Evolutionary conservation across 2,797 vertebrate species (phyloP).

Genomic region (Enteromius argenteus): DNA sequence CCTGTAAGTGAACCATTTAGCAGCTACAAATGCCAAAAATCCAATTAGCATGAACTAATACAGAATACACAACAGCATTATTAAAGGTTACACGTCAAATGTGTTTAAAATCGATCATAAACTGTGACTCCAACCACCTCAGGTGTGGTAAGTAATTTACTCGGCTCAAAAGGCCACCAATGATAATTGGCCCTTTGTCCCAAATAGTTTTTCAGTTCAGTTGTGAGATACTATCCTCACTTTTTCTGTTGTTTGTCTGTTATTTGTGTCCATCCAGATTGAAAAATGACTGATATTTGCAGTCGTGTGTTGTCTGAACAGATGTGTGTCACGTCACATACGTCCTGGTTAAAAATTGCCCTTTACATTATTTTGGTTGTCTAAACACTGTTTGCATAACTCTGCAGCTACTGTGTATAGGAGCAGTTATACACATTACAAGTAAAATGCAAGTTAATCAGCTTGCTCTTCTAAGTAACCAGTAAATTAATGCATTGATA

Average conservation of each 20-base stretch:
- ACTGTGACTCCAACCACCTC: conserved; percentile 31
- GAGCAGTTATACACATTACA: too few species aligned
- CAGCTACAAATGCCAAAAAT: conserved; percentile 55
- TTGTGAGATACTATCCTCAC: conserved; percentile 40
- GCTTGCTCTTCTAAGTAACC: too few species aligned
- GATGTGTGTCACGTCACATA: not conserved
- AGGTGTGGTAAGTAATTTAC: conserved; percentile 53
- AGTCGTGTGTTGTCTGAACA: conserved; percentile 46
- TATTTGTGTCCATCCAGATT: conserved; percentile 55
- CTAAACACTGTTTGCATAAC: too few species aligned
- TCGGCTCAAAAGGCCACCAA: conserved; percentile 46
- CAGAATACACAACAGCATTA: conserved; percentile 22
- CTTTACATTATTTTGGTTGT: too few species aligned
- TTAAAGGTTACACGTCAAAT: conserved; percentile 57
- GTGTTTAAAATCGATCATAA: conserved; percentile 46
- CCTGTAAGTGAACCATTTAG: conserved; percentile 33
- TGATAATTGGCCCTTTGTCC: conserved; percentile 57
- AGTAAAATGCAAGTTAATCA: too few species aligned
- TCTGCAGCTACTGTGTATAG: too few species aligned
- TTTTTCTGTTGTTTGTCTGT: not conserved
- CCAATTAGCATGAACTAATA: conserved; percentile 57
- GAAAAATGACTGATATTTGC: conserved; percentile 60
- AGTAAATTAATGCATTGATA: too few species aligned
- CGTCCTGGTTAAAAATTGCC: too few species aligned
- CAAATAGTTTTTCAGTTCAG: conserved; percentile 36